Percentiles rank a stretch among this genome's conserved stretches.
Evolutionary conservation across 1,140 invertebrate species (phyloP).

Genomic region (Maconellicoccus hirsutus): DNA sequence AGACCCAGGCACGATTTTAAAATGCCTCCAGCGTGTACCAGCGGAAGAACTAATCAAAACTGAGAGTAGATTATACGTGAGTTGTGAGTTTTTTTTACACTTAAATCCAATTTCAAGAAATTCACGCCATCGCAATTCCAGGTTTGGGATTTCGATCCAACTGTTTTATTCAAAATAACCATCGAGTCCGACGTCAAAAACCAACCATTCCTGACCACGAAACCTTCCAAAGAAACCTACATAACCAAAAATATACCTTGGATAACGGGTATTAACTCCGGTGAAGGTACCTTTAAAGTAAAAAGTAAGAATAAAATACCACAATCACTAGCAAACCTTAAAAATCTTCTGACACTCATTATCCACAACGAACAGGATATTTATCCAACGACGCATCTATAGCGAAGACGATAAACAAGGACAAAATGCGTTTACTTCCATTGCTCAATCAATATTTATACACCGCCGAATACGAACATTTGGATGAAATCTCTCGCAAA

Average conservation of each 20-base stretch:
- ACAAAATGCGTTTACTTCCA: background rate
- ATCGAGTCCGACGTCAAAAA: background rate
- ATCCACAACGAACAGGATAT: background rate
- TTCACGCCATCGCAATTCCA: no score
- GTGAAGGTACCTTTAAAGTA: background rate
- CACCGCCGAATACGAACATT: background rate
- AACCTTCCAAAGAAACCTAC: background rate
- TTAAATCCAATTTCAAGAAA: background rate
- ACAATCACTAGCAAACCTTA: no score
- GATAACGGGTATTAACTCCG: background rate
- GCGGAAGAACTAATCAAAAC: conserved; percentile 33
- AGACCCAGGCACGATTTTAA: conserved; percentile 39
- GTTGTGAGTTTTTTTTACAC: background rate
- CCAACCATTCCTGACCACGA: background rate
- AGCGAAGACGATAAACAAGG: background rate
- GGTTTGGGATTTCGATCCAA: conserved; percentile 1
- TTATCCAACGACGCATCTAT: background rate
- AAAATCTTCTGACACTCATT: background rate
- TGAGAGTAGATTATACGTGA: conserved; percentile 27
- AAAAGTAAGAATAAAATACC: background rate
- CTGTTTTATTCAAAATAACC: background rate
- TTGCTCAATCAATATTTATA: background rate
- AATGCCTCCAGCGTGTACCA: conserved; percentile 42
- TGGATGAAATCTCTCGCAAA: background rate
- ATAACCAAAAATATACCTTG: background rate